Base-by-base conservation (phyloP, 2,797 vertebrate species). In the Jordanella pulchra region DNA sequence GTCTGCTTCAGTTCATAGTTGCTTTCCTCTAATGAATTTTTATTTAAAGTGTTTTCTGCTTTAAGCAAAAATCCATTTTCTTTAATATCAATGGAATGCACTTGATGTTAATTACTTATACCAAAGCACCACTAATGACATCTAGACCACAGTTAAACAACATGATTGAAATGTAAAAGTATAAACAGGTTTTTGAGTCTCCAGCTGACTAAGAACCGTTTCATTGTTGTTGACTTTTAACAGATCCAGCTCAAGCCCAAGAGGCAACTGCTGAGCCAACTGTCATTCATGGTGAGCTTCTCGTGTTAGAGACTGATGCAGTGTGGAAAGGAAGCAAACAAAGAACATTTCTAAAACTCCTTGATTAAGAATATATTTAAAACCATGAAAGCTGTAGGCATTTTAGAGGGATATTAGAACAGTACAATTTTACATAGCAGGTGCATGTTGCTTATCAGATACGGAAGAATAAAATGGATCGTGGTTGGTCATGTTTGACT, bases 221-320 rank as follows among this genome's bases (percentile, higher is more conserved):
- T 54, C 3, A 5, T 0, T 64, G 71, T 17, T 71, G 67, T 7
- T n/a, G 21, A n/a, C 75, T 39, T 79, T 82, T 39, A 39, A 11
- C 48, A 89, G 87, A 44, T 44, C 66, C 9, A 58, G 2, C 58
- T 30, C 73, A 82, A 67, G 27, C 15, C 28, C 70, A 65, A 61
- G 60, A 35, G 39, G 14, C 14, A 9, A 54, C 58, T 42, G 21
- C 14, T 27, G 25, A 82, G 25, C 39, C 47, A 17, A 3, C 61
- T n/a, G 56, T 65, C 18, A 35, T 21, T 7, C 45, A 55, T 51
- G 69, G 88, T 89, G 65, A 61, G 80, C 45, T 39, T 71, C 9
- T 60, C 23, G 25, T n/a, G 6, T 67, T 67, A 7, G 39, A 42
- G 48, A 45, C 18, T 32, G 5, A 35, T n/a, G 23, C 28, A 1